Evolutionary conservation across 2,888 invertebrate species (phyloP).

Genomic region (Thelaira solivaga): DNA sequence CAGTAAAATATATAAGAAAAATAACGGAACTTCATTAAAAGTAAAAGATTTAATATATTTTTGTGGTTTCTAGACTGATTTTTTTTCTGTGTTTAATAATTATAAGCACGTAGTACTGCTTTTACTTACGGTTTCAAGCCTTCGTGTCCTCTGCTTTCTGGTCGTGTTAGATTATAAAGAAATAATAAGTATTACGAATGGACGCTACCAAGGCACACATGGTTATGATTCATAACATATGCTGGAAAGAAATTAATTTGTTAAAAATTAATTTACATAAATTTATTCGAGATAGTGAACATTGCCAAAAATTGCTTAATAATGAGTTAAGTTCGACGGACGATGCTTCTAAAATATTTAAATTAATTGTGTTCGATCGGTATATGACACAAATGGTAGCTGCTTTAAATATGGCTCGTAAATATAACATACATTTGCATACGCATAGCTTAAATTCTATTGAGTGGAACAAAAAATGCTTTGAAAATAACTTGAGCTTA

Average conservation of each 20-base stretch:
- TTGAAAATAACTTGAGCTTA: background rate
- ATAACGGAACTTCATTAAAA: background rate
- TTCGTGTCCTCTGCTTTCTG: too few relatives aligned
- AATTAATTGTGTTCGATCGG: constrained; percentile 56
- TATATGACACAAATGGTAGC: constrained; percentile 62
- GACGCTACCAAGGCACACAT: constrained; percentile 35
- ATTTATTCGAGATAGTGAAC: constrained; percentile 53
- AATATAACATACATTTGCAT: constrained; percentile 63
- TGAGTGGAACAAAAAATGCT: constrained; percentile 43
- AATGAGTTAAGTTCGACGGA: background rate
- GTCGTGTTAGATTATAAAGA: too few relatives aligned
- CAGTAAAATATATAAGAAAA: background rate
- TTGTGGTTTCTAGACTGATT: background rate
- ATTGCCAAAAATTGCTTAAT: constrained; percentile 18
- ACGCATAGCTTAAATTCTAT: constrained; percentile 57
- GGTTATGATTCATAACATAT: constrained; percentile 58
- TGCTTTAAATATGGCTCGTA: constrained; percentile 58
- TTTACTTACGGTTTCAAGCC: too few relatives aligned
- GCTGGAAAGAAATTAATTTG: constrained; percentile 56
- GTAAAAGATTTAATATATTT: background rate
- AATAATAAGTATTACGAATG: too few relatives aligned
- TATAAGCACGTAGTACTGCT: too few relatives aligned
- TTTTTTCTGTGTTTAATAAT: too few relatives aligned
- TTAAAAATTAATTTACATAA: constrained; percentile 52
- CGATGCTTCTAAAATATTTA: constrained; percentile 33